Percentiles rank a stretch among this genome's conserved stretches.
Evolutionary conservation across 2,797 vertebrate species (phyloP).

Genomic region (Sus cebifrons): DNA sequence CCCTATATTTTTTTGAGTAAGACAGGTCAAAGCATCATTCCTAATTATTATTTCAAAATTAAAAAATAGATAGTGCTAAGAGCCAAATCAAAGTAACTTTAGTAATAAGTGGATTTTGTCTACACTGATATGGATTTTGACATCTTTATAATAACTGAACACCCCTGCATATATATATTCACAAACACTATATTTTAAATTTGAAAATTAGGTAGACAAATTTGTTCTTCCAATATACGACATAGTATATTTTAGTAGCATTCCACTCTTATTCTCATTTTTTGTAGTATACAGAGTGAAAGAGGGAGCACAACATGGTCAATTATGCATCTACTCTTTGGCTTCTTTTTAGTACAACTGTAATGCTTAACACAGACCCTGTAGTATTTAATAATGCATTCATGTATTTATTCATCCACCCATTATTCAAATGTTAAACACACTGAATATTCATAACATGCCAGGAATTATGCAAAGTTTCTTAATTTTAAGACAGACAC

Average conservation of each 20-base stretch:
- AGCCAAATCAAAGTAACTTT: background rate
- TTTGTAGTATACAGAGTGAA: background rate
- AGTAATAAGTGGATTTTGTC: background rate
- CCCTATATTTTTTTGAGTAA: background rate
- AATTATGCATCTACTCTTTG: background rate
- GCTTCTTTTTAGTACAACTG: background rate
- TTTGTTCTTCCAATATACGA: background rate
- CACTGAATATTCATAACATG: background rate
- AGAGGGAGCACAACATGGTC: background rate
- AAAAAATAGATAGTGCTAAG: background rate
- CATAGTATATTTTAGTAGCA: background rate
- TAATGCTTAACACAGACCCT: background rate
- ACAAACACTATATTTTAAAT: background rate
- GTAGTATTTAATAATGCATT: background rate
- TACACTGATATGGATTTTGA: background rate
- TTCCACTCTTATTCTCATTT: background rate
- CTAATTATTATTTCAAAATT: conserved; percentile 35
- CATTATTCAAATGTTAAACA: background rate
- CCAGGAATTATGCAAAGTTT: background rate
- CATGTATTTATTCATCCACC: background rate
- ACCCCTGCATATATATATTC: background rate
- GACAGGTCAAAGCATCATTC: background rate
- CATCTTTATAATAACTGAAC: background rate
- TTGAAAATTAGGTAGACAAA: background rate
- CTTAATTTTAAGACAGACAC: background rate